These are phyloP conservation scores for Notodonta dromedarius DNA, from an alignment of 2,888 invertebrate species.

Conservation along the genomic window DNA sequence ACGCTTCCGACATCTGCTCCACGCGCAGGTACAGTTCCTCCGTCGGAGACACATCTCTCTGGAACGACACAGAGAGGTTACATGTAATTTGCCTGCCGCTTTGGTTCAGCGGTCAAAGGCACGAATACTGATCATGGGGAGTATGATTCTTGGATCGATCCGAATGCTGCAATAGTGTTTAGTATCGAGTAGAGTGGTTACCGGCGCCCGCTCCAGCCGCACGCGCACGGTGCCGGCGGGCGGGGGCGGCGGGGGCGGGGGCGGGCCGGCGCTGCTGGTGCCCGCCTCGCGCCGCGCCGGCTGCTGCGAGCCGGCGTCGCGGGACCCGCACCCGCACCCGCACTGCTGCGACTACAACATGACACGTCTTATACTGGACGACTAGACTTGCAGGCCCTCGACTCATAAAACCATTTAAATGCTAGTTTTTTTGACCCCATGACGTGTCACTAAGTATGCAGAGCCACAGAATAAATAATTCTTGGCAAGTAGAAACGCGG, in stretches of 20 bases:
- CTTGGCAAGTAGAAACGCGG: too few relatives aligned
- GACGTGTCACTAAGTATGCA: too few relatives aligned
- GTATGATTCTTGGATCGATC: too few relatives aligned
- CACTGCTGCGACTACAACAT: conserved; percentile 11
- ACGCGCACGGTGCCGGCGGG: conserved; percentile 9
- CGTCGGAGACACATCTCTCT: conserved; percentile 39
- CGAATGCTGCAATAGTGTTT: too few relatives aligned
- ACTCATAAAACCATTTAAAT: too few relatives aligned
- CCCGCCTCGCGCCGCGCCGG: conserved; percentile 35
- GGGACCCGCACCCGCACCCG: conserved; percentile 13
- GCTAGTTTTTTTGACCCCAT: too few relatives aligned
- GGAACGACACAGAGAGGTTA: background rate
- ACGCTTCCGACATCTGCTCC: conserved; percentile 53
- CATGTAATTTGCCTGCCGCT: too few relatives aligned
- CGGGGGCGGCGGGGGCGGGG: conserved; percentile 18
- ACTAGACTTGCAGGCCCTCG: too few relatives aligned
- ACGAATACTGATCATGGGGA: too few relatives aligned
- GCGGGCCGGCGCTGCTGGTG: conserved; percentile 16
- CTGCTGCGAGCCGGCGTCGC: conserved; percentile 38
- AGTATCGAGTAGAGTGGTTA: background rate
- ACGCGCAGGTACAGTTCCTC: conserved; percentile 56
- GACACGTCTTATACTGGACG: too few relatives aligned
- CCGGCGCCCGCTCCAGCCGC: conserved; percentile 10
- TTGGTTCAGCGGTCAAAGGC: too few relatives aligned
- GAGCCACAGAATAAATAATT: too few relatives aligned